phyloP scores from a whole-genome alignment of 37 sponge, comb jelly and placozoan genomes.

The Petrosia ficiformis region DNA sequence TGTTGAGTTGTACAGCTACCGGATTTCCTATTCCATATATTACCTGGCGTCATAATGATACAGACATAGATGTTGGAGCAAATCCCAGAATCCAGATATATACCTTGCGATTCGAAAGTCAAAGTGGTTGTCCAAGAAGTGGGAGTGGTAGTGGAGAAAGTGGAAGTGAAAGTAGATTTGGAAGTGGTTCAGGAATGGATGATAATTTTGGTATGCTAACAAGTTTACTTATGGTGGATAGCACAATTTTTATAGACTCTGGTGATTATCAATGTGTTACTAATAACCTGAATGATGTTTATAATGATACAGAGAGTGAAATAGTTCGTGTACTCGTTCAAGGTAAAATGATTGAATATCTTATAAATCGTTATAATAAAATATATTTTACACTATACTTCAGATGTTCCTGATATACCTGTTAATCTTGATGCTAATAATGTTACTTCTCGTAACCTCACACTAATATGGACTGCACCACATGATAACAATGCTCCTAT shows the following conservation, averaged over 20 bases:
- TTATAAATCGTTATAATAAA: no score
- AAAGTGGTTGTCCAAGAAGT: no score
- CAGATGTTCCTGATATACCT: no score
- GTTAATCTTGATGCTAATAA: no score
- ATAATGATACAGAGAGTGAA: not conserved
- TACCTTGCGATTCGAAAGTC: slow-evolving; percentile 7
- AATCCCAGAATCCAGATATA: not conserved
- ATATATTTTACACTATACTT: no score
- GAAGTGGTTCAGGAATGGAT: no score
- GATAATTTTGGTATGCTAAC: no score
- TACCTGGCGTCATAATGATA: slow-evolving; percentile 42
- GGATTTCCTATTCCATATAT: slow-evolving; percentile 42
- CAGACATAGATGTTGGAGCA: slow-evolving; percentile 8
- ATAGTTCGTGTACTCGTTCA: slow-evolving; percentile 13
- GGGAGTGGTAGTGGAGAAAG: no score
- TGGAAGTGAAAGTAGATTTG: no score
- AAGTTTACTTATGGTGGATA: slow-evolving; percentile 30
- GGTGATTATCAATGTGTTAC: slow-evolving; percentile 44
- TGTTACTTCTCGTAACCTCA: no score
- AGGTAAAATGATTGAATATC: slow-evolving; percentile 20
- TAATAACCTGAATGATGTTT: not conserved
- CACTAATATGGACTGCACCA: slow-evolving; percentile 62
- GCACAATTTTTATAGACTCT: slow-evolving; percentile 26
- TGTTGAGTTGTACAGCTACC: slow-evolving; percentile 37
- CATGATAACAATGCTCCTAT: no score